phyloP scores from a whole-genome alignment of 2,113 vertebrate genomes.

The Nothocercus nigrocapillus region DNA sequence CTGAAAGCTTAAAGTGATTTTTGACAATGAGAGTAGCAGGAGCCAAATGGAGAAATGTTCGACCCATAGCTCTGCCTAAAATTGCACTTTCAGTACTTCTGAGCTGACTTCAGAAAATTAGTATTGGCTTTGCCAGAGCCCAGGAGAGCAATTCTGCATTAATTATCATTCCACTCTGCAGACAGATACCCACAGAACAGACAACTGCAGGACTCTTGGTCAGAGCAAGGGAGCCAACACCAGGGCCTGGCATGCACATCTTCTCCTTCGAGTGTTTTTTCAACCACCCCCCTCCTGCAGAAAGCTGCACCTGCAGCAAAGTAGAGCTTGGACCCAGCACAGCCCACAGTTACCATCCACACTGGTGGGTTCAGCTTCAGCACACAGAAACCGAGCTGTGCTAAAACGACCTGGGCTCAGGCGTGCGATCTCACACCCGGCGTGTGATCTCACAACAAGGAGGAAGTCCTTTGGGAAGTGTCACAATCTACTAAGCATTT shows the following conservation, averaged over 20 bases:
- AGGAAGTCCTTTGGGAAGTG: not conserved
- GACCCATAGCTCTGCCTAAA: slow-evolving; percentile 5
- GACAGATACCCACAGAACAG: slow-evolving; percentile 11
- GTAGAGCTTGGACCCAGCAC: not conserved
- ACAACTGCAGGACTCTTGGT: not conserved
- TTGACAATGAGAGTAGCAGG: slow-evolving; percentile 19
- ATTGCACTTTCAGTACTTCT: not conserved
- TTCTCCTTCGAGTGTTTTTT: slow-evolving; percentile 21
- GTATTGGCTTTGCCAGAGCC: slow-evolving; percentile 41
- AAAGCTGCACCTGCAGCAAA: not conserved
- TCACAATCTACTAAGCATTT: not conserved
- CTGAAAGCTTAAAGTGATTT: slow-evolving; percentile 15
- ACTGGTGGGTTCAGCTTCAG: not conserved
- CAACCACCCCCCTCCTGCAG: not conserved
- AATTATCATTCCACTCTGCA: not conserved
- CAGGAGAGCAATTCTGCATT: slow-evolving; percentile 33
- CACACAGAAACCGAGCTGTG: not conserved
- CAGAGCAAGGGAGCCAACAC: not conserved
- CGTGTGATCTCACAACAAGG: not conserved
- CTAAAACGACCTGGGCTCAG: not conserved
- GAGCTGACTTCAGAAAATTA: slow-evolving; percentile 18
- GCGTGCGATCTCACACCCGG: not conserved
- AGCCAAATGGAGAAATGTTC: slow-evolving; percentile 3
- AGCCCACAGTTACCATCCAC: not conserved
- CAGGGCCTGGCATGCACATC: not conserved